Evolutionary conservation across 2,113 vertebrate species (phyloP), one percentile per base, ranked within the genome.

Genomic region (Amphiprion percula): DNA sequence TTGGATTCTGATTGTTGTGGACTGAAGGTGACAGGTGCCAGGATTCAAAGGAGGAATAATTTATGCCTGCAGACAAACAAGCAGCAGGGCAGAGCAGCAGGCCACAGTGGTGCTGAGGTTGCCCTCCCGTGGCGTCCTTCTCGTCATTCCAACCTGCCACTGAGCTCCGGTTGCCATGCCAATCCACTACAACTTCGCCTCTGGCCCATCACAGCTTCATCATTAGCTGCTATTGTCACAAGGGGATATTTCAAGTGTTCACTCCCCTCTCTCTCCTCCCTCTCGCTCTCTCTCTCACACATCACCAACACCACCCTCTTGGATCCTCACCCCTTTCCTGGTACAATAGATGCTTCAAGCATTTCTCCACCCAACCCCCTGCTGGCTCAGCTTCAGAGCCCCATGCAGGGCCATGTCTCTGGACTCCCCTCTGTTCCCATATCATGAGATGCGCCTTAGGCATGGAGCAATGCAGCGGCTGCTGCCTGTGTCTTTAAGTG

Each of bases 401-500:
- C 74, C 87, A 66, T 80, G 62, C 64, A 89, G 79, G 80, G 85
- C 69, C 54, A 19, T 67, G 76, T 91, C 90, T 86, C 91, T 84
- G 69, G 85, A 88, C 87, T 90, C 83, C 70, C 78, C 80, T 85
- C 84, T 84, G 88, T 91, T 91, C 84, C 72, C 85, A 86, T 89
- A 91, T 88, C 86, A 91, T 90, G 87, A 89, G 81, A 87, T 86
- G 71, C 24, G 78, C 88, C 84, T 39, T 10, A 65, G 90, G 92
- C 89, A 23, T 85, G 84, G 74, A 87, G 86, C 93, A 88, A 85
- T 92, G 93, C 93, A 94, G 88, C 70, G 79, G 8, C 33, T 68
- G 62, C 63, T 5, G 86, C 88, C 94, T 95, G 92, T 91, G 79
- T 90, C 94, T 95, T 95, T 94, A 94, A 94, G 91, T 91, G 88